Evolutionary conservation across 1,140 invertebrate species (phyloP).

Genomic region (Idris sp.): DNA sequence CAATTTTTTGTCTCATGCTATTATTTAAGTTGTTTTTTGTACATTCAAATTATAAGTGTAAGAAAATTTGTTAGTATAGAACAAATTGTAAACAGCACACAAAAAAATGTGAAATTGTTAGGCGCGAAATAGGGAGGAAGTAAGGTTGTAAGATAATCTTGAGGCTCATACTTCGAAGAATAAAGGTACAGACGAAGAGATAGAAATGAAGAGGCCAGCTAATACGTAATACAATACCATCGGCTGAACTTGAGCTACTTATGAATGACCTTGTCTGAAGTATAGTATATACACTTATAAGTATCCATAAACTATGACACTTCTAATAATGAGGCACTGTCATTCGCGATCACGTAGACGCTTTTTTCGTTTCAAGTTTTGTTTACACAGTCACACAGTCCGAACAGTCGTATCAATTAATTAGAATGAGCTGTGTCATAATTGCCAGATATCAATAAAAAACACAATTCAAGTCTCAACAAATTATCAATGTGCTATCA

Average conservation of each 20-base stretch:
- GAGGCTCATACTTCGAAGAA: slow-evolving; percentile 37
- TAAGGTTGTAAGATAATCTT: slow-evolving; percentile 40
- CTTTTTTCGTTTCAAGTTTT: slow-evolving; percentile 23
- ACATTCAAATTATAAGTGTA: too few species aligned
- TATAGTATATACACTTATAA: slow-evolving; percentile 49
- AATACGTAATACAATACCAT: slow-evolving; percentile 74
- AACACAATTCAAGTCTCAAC: too few species aligned
- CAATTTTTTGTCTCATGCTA: too few species aligned
- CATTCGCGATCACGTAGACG: neutral
- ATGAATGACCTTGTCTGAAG: slow-evolving; percentile 71
- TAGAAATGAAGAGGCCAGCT: slow-evolving; percentile 42
- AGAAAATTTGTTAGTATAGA: too few species aligned
- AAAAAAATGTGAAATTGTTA: too few species aligned
- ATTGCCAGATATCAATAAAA: slow-evolving; percentile 16
- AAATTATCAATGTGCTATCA: too few species aligned
- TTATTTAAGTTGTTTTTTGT: too few species aligned
- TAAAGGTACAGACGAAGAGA: slow-evolving; percentile 51
- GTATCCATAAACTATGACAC: slow-evolving; percentile 51
- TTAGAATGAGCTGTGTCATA: slow-evolving; percentile 11
- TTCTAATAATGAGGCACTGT: slow-evolving; percentile 38
- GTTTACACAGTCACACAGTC: slow-evolving; percentile 19
- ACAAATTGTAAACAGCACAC: too few species aligned
- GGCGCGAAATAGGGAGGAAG: slow-evolving; percentile 29
- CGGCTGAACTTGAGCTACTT: slow-evolving; percentile 75
- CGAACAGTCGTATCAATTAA: slow-evolving; percentile 19